Evolutionary conservation across 2,888 invertebrate species (phyloP), one percentile per base, ranked within the genome.

Genomic region (Drosophila subsilvestris): DNA sequence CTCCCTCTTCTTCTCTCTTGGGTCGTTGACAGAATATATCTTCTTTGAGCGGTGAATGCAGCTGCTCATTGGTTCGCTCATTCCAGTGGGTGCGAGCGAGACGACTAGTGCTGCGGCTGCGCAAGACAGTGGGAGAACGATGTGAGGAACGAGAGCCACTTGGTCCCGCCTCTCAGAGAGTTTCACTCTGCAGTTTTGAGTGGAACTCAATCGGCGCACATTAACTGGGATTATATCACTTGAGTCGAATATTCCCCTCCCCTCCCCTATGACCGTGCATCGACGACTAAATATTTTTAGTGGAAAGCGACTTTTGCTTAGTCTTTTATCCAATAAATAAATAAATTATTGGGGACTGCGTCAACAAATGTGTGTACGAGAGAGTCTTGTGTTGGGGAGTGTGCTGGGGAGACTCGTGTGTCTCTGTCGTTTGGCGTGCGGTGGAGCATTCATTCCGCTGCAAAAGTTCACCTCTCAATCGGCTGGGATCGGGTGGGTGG

Each of bases 401-500:
- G 69, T 48, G 48, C 2, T 14, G 14, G n/a, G 14, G 1, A 14
- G 9, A 17, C 42, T 20, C n/a, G 51, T 62, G 9, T 57, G 51
- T 43, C 27, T 25, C 20, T 27, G 17, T 43, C 18, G 60, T 12
- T 25, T 49, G 18, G 8, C 66, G 22, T 79, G 68, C 68, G 63
- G 61, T 74, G 79, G 69, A 67, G 66, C 69, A 72, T 85, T 50
- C 75, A 72, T 82, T 50, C 78, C 76, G 74, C 70, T 68, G 67
- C 65, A 63, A 71, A 81, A 77, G 50, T 86, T 76, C 70, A 72
- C 73, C 71, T 69, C 71, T 86, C 71, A 78, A 80, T 79, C 80
- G 68, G 49, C 25, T 60, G 79, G 32, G 2, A 37, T 37, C 14
- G 32, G 14, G 12, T 12, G 37, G 37, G 14, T n/a, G 37, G 37